Base-by-base conservation (phyloP, 2,888 invertebrate species). In the Eupithecia insigniata region DNA sequence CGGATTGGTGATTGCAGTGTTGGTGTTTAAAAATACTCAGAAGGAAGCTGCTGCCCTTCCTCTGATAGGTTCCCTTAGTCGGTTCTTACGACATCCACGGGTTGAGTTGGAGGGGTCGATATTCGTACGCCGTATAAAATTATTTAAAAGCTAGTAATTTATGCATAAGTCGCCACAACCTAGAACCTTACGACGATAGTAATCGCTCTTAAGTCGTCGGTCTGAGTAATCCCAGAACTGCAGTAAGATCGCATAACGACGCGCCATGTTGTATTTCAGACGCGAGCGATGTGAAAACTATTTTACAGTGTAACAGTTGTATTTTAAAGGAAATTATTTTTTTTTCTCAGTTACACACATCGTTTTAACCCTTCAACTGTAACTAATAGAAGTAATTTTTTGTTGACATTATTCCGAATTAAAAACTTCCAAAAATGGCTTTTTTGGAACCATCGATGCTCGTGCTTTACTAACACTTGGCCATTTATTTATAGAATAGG, bases 251-350 rank as follows among this genome's bases (percentile, higher is more conserved):
- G 16, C 60, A 60, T 30, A 60, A 30, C 60, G 26, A 26, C 26
- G 55, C 26, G 14, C 26, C 5, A 26, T 26, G 26, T 22, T 55
- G 26, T 55, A 62, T 30, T 61, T 12, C 34, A 66, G 66, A 34
- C 22, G 39, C 22, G 22, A 70, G 32, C 32, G 55, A 51, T 60
- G 43, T 43, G 28, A 71, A 69, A 69, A 34, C 43, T 69, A 62
- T 66, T 69, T n/a, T 36, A 58, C 60, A 18, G 0, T 18, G 30
- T 30, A 60, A 60, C 16, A n/a, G 46, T 46, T 18, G 58, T 58
- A 58, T 18, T 43, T 18, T 18, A 7, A 43, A 43, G 43, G 2
- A 26, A 28, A 28, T 16, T 28, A 55, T 12, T 7, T 58, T 28
- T 58, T 28, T 0, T 28, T 58, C 16, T 55, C 26, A 55, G 22